These are phyloP conservation scores for Rhinogobio ventralis DNA, from an alignment of 2,797 vertebrate genomes.

Conservation along the genomic window DNA sequence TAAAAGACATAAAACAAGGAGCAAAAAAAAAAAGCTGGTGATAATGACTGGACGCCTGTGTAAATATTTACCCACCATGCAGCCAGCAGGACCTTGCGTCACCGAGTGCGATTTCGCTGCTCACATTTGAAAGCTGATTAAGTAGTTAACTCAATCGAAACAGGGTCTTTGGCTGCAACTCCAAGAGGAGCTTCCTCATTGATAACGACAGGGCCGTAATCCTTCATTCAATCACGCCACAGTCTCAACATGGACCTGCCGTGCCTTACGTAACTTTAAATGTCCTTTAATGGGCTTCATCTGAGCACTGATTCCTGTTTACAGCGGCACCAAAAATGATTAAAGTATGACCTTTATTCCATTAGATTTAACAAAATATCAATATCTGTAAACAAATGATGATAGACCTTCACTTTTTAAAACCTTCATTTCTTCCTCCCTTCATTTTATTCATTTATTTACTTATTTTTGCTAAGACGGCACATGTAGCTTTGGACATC, in stretches of 20 bases:
- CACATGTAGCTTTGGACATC: background rate
- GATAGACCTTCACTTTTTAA: background rate
- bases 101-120: conserved; percentile 12
- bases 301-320: background rate
- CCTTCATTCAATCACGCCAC: background rate
- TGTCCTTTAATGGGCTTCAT: background rate
- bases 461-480: background rate
- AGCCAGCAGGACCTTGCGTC: conserved; percentile 24
- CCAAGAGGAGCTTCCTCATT: conserved; percentile 29
- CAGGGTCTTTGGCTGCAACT: background rate
- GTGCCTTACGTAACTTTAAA: conserved; percentile 20
- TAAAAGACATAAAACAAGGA: conserved; percentile 58
- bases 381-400: background rate
- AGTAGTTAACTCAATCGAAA: conserved; percentile 38
- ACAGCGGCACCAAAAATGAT: background rate
- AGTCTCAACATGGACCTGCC: background rate
- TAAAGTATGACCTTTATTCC: background rate
- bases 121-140: conserved; percentile 41
- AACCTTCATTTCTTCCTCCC: background rate
- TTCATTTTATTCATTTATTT: background rate
- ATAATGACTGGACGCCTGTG: conserved; percentile 57
- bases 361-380: background rate
- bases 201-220: conserved; percentile 31
- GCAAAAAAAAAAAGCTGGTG: conserved; percentile 60
- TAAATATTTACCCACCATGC: conserved; percentile 60